A percentile compares a stretch with the other conserved stretches of the same genome.
phyloP scores from a whole-genome alignment of 2,888 invertebrate species.

The Drosophila greeni region DNA sequence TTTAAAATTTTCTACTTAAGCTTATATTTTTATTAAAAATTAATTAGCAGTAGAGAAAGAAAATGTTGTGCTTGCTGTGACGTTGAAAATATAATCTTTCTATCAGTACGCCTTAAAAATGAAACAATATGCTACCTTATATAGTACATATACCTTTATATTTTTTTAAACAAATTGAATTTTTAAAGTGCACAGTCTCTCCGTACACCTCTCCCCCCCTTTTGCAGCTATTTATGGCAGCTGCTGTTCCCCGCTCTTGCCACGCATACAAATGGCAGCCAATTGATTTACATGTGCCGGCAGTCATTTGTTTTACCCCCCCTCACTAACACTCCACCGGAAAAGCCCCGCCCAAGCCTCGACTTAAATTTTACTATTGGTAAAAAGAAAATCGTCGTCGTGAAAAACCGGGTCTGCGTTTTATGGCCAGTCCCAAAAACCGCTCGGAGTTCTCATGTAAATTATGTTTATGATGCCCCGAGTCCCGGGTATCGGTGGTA shows the following conservation, averaged over 20 bases:
- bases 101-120: neutral
- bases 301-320: slow-evolving; percentile 26
- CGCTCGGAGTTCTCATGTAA: slow-evolving; percentile 16
- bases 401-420: slow-evolving; percentile 31
- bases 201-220: slow-evolving; percentile 9
- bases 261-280: slow-evolving; percentile 67
- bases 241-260: slow-evolving; percentile 54
- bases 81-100: neutral
- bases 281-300: slow-evolving; percentile 63
- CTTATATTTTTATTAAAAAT: neutral
- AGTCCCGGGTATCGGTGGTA: neutral
- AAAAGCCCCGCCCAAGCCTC: neutral
- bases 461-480: slow-evolving; percentile 28
- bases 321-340: neutral
- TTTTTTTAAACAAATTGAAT: neutral
- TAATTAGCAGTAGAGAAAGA: neutral
- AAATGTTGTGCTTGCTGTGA: neutral
- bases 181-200: neutral
- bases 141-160: neutral
- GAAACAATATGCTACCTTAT: too few relatives aligned
- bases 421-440: slow-evolving; percentile 22
- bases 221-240: slow-evolving; percentile 59
- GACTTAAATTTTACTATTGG: slow-evolving; percentile 38
- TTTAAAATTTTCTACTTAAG: neutral
- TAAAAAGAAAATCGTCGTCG: slow-evolving; percentile 34